Conservation (phyloP, 53 echinoderm and acorn worm species). For the Echinometra lucunter region DNA sequence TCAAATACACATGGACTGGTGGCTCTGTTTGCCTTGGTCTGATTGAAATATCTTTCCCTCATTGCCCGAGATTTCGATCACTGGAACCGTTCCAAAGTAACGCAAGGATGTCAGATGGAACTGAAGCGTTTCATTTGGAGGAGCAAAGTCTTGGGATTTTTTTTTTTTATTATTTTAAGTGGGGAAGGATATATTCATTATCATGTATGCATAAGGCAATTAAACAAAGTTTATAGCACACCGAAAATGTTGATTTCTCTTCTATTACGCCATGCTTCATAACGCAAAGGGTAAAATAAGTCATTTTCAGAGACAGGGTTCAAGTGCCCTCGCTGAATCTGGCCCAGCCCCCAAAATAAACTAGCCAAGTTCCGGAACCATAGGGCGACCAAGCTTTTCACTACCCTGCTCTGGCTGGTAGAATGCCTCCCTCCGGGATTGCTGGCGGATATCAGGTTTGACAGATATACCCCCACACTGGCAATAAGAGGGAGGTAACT, state of each 20-base stretch:
- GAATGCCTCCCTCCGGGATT: conserved; percentile 53
- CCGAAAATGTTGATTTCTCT: not conserved
- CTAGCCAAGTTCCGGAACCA: conserved; percentile 52
- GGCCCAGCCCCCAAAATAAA: conserved; percentile 48
- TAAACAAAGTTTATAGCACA: not conserved
- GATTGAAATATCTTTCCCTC: conserved; percentile 47
- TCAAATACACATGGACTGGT: conserved; percentile 16
- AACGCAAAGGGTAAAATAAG: not conserved
- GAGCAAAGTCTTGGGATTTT: not conserved
- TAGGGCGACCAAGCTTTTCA: conserved; percentile 57
- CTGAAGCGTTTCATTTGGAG: not conserved
- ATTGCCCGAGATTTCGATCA: conserved; percentile 12
- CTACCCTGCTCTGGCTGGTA: conserved; percentile 50
- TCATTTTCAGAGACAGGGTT: not conserved
- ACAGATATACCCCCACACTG: conserved; percentile 60
- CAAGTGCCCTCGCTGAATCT: not conserved
- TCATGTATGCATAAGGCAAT: not conserved
- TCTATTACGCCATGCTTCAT: not conserved
- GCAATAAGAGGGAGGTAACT: conserved; percentile 20
- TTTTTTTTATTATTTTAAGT: not conserved
- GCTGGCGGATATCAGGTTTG: conserved; percentile 54
- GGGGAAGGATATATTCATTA: not conserved
- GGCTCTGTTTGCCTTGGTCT: not conserved
- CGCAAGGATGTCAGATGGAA: not conserved
- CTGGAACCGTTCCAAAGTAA: conserved; percentile 48